phyloP scores from a whole-genome alignment of 2,113 vertebrate species.

The Merops nubicus region DNA sequence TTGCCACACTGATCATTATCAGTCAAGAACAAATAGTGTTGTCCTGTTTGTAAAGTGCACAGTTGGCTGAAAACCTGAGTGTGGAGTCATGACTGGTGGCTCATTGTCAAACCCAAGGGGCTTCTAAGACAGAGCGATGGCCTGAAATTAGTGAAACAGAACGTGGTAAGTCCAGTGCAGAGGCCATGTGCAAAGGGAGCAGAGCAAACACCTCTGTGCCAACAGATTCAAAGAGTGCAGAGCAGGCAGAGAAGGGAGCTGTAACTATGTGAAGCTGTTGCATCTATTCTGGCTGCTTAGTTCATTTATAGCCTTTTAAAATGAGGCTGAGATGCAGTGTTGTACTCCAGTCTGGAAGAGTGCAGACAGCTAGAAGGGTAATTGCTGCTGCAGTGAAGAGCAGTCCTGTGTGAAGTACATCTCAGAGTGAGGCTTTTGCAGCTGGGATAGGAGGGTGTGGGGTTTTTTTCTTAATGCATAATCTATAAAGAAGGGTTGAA shows the following conservation, averaged over 20 bases:
- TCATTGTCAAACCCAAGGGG: not conserved
- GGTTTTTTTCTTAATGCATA: not conserved
- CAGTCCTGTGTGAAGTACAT: not conserved
- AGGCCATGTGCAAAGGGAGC: not conserved
- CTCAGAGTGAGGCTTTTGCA: not conserved
- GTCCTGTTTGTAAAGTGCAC: not conserved
- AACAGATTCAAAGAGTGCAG: not conserved
- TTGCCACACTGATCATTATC: not conserved
- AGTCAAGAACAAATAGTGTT: not conserved
- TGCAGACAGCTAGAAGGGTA: not conserved
- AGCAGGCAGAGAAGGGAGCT: not conserved
- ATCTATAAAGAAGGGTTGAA: not conserved
- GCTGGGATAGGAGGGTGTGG: not conserved
- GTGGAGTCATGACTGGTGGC: fast-evolving
- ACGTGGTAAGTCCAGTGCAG: not conserved
- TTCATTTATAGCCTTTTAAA: not conserved
- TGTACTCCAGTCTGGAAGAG: not conserved
- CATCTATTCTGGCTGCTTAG: not conserved
- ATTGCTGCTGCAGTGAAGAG: not conserved
- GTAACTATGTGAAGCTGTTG: not conserved
- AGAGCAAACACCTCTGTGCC: too few species aligned
- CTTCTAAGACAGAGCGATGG: not conserved
- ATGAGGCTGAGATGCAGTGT: not conserved
- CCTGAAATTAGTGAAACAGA: not conserved
- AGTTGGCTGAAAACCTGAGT: not conserved